Evolutionary conservation across 2,113 vertebrate species (phyloP), one percentile per base, ranked within the genome.

Genomic region (Rhizomys pruinosus): DNA sequence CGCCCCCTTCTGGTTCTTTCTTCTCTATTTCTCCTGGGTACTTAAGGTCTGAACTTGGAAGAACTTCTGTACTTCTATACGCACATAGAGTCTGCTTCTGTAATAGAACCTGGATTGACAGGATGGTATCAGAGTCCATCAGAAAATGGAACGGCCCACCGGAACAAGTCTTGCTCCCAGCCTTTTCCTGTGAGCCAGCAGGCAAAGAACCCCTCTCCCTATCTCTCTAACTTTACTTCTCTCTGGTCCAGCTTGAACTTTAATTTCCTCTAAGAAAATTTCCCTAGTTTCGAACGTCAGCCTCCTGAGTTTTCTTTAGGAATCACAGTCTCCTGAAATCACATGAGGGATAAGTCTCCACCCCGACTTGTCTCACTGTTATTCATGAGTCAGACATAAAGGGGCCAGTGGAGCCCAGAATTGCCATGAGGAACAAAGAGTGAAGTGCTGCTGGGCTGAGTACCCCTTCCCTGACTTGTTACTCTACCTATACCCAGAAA

Each of bases 1-100:
- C 84, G 88, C 97, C 97, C 95, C 68, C 97, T 96, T 81, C 95
- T 95, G 95, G 97, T 3, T 3, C 55, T 1, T 5, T 0, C 19
- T 39, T 34, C 73, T 44, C 72, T 52, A 6, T 22, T 37, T 71
- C 59, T 55, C 73, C 68, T 1, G 12, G 5, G 32, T 52, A 27
- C 1, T 2, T 1, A 47, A 55, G 71, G 71, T 64, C 59, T 37
- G 34, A 4, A 5, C 44, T 20, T 39, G 0, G 29, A 12, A 5
- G 7, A 4, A 25, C 34, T 3, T 2, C n/a, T 71, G 29, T 25
- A 25, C 34, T 3, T 2, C n/a, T 71, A 34, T 25, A 0, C 37
- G 20, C 10, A 0, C 0, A 1, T 23, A 0, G 27, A 15, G 2
- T 19, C 68, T 37, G 13, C 71, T 72, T 44, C 32, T 34, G 39